phyloP scores from a whole-genome alignment of 2,888 invertebrate species.

The Leptopilina syphax region DNA sequence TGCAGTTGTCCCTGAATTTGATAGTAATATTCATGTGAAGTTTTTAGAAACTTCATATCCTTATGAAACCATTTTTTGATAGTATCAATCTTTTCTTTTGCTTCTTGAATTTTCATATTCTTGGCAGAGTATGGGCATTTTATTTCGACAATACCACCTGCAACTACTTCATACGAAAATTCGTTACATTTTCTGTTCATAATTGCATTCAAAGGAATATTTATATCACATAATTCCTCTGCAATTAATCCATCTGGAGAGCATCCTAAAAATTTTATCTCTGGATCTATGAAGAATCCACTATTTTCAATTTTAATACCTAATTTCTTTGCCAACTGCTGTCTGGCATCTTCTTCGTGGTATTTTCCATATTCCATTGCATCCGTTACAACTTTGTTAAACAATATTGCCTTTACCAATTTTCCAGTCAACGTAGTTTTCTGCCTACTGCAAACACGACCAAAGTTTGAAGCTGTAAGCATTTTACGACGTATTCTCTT shows the following conservation, averaged over 20 bases:
- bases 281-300: neutral
- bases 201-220: neutral
- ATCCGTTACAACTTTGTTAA: neutral
- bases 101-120: neutral
- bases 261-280: neutral
- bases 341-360: neutral
- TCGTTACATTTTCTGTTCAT: neutral
- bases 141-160: neutral
- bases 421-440: neutral
- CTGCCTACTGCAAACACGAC: too few relatives aligned
- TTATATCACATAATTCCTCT: neutral
- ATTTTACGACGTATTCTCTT: neutral
- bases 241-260: neutral
- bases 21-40: constrained; percentile 35
- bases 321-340: neutral
- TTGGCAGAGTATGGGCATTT: neutral
- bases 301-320: neutral
- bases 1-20: constrained; percentile 42
- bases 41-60: neutral
- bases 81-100: neutral
- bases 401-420: neutral
- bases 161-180: neutral
- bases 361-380: too few relatives aligned
- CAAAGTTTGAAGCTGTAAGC: too few relatives aligned
- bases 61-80: too few relatives aligned